These are phyloP conservation scores for Gandaritis pyraliata DNA, from an alignment of 2,888 invertebrate genomes.

Conservation along the genomic window DNA sequence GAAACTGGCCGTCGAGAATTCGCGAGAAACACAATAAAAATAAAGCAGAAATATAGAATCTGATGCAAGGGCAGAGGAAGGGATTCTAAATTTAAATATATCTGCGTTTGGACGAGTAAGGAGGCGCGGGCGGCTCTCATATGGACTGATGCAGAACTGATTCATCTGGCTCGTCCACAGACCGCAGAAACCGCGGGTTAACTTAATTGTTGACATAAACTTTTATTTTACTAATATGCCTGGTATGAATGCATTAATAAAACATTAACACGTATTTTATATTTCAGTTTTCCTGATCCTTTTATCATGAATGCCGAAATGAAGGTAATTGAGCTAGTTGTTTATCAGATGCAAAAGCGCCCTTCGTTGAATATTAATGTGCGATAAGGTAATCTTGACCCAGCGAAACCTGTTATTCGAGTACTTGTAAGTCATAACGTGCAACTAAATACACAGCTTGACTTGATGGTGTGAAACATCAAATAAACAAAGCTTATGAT, in stretches of 20 bases:
- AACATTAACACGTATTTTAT: not conserved
- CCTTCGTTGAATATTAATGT: slow-evolving; percentile 29
- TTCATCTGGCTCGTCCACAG: slow-evolving; percentile 69
- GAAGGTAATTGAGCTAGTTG: slow-evolving; percentile 12
- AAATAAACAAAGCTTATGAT: slow-evolving; percentile 58
- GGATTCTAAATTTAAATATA: slow-evolving; percentile 80
- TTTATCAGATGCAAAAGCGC: slow-evolving; percentile 35
- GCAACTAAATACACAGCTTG: slow-evolving; percentile 47
- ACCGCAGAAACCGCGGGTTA: slow-evolving; percentile 73
- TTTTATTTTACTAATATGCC: not conserved
- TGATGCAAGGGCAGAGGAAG: slow-evolving; percentile 66
- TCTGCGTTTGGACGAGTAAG: slow-evolving; percentile 63
- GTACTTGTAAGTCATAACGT: slow-evolving; percentile 25
- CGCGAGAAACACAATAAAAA: slow-evolving; percentile 56
- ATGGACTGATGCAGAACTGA: slow-evolving; percentile 81
- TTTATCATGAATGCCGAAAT: slow-evolving; percentile 35
- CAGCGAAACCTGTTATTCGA: slow-evolving; percentile 34
- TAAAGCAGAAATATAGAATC: slow-evolving; percentile 52
- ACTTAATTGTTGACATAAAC: slow-evolving; percentile 71
- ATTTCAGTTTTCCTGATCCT: slow-evolving; percentile 37
- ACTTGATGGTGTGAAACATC: slow-evolving; percentile 50
- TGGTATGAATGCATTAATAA: not conserved
- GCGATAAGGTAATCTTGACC: slow-evolving; percentile 39
- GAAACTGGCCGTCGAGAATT: slow-evolving; percentile 62
- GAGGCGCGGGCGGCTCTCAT: slow-evolving; percentile 78